Base-by-base conservation (phyloP, 2,888 invertebrate species). In the Cataglyphis cursor region DNA sequence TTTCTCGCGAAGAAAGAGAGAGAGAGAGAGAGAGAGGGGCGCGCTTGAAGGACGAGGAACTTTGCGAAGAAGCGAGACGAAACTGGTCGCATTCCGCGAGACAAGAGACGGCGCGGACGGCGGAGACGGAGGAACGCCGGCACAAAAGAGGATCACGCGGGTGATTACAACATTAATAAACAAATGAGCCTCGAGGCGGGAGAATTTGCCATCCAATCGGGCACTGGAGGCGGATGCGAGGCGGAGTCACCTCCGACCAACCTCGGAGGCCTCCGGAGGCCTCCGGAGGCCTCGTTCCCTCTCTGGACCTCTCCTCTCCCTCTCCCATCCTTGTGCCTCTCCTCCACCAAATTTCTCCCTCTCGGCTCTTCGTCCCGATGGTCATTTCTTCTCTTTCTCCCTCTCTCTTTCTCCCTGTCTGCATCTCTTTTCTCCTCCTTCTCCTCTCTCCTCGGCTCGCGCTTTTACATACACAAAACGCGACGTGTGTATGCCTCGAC, bases 131-230 rank as follows among this genome's bases (percentile, higher is more conserved):
- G 84, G 73, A 87, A 87, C 84, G 88, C 85, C 87, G 92, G 93
- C 93, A 94, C 93, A 94, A 93, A 94, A 94, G 94, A 93, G 93
- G 93, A 94, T 94, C 93, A 92, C 92, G 92, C 94, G 92, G 92
- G 92, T 94, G 94, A 94, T 94, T 94, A 94, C 94, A 94, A 94
- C 94, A 94, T 94, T 94, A 94, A 94, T 94, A 95, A 95, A 94
- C 94, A 94, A 95, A 95, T 95, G 94, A 95, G 94, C 92, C 94
- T 93, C 91, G 91, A 93, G 93, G 94, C 94, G 94, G 93, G 93
- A 93, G 93, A 91, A 92, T 91, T 89, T 87, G 85, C 88, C 90
- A 91, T 90, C 94, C 94, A 94, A 95, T 95, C 87, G 90, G 88
- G 85, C 75, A 73, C 76, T 87, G 92, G 92, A 93, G 94, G 94